Conservation (phyloP, 2,888 invertebrate genomes). For the Spilosoma lubricipeda region DNA sequence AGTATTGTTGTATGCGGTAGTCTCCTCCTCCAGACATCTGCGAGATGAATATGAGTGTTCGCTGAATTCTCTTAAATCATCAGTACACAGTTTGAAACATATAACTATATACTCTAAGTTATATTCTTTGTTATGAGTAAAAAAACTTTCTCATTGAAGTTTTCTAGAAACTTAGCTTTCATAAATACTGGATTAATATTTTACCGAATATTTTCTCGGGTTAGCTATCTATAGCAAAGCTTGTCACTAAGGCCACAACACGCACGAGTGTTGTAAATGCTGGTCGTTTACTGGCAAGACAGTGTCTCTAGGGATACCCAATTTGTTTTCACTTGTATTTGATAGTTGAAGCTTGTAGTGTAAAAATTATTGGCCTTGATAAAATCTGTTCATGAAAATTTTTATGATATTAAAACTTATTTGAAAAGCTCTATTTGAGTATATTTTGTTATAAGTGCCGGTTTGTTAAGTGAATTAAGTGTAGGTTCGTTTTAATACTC, state of each 20-base stretch:
- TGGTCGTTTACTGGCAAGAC: slow-evolving; percentile 37
- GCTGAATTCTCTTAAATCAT: no score
- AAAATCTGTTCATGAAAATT: not conserved
- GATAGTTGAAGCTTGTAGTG: slow-evolving; percentile 13
- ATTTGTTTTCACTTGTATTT: slow-evolving; percentile 31
- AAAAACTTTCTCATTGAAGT: not conserved
- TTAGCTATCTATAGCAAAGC: slow-evolving; percentile 33
- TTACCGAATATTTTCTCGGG: slow-evolving; percentile 31
- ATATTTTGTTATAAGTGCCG: no score
- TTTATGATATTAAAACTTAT: not conserved
- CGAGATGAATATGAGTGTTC: no score
- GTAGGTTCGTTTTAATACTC: not conserved
- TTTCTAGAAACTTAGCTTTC: not conserved
- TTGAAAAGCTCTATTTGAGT: not conserved
- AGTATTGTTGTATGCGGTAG: no score
- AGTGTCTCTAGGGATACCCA: slow-evolving; percentile 35
- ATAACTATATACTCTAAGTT: not conserved
- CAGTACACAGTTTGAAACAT: no score
- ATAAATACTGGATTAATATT: slow-evolving; percentile 4
- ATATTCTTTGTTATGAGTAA: not conserved
- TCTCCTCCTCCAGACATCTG: no score
- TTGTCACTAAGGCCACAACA: slow-evolving; percentile 27
- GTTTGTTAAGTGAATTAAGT: not conserved
- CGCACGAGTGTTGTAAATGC: slow-evolving; percentile 29
- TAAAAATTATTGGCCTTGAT: not conserved